Evolutionary conservation across 2,113 vertebrate genomes (phyloP).

Genomic region (Phyllostomus discolor): DNA sequence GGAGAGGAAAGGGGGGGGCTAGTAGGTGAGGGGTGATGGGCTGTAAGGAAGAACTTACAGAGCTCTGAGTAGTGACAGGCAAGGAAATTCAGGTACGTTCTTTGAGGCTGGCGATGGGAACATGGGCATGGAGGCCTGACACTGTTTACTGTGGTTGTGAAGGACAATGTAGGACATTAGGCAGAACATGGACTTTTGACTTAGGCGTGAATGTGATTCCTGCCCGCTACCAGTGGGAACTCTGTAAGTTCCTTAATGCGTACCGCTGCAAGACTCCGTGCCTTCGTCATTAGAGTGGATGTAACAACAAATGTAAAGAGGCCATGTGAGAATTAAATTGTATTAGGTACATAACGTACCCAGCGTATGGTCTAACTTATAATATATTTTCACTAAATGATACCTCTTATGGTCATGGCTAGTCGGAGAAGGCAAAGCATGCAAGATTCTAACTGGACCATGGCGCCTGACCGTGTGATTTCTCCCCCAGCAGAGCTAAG

Average conservation of each 20-base stretch:
- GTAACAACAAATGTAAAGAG: neutral
- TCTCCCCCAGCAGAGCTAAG: neutral
- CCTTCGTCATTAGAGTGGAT: neutral
- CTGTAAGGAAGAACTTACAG: neutral
- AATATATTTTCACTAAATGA: neutral
- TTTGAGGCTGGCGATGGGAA: neutral
- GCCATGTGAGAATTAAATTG: neutral
- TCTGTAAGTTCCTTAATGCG: neutral
- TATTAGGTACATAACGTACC: accelerated
- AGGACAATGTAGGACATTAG: neutral
- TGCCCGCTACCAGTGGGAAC: neutral
- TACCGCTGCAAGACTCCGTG: neutral
- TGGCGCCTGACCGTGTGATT: neutral
- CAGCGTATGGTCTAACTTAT: neutral
- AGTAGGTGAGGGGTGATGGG: neutral
- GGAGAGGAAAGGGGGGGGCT: too few species aligned
- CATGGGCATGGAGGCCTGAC: neutral
- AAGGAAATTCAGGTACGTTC: neutral
- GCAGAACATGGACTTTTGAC: neutral
- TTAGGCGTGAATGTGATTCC: neutral
- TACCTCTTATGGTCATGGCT: neutral
- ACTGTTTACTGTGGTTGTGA: neutral
- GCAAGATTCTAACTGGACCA: neutral
- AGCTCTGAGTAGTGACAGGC: neutral
- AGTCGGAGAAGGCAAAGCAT: neutral